Conservation (phyloP, 2,113 vertebrate species). For the Pedetes capensis region DNA sequence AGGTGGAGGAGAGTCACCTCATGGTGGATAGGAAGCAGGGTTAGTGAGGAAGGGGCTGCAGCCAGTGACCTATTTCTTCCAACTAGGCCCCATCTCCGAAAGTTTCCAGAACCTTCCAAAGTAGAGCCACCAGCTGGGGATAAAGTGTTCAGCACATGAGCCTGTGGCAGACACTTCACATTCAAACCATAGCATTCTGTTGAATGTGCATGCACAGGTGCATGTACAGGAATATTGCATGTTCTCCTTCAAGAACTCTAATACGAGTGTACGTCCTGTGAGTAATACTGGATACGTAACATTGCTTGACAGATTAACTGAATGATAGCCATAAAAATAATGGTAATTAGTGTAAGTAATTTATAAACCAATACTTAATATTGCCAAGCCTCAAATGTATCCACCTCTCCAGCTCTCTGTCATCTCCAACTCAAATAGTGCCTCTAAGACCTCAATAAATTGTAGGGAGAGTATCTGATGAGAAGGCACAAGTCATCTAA, state of each 20-base stretch:
- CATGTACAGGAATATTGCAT: neutral
- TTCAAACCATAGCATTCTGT: neutral
- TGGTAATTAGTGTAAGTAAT: neutral
- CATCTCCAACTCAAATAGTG: neutral
- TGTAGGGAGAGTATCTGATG: neutral
- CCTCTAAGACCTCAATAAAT: neutral
- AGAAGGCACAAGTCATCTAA: neutral
- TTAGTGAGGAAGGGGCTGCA: neutral
- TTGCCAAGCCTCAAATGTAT: neutral
- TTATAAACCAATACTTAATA: neutral
- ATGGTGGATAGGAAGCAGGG: neutral
- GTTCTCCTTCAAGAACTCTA: neutral
- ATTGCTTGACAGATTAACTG: neutral
- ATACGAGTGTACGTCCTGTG: neutral
- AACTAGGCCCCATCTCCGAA: neutral
- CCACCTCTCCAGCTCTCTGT: neutral
- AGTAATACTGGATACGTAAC: neutral
- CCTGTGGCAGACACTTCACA: neutral
- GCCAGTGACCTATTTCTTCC: no score
- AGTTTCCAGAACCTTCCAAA: neutral
- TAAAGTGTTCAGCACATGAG: neutral
- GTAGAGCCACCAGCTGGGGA: neutral
- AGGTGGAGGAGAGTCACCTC: neutral
- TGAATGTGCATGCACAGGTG: neutral
- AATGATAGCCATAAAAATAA: neutral